phyloP scores from a whole-genome alignment of 2,888 invertebrate genomes.

The Thalpophila matura region DNA sequence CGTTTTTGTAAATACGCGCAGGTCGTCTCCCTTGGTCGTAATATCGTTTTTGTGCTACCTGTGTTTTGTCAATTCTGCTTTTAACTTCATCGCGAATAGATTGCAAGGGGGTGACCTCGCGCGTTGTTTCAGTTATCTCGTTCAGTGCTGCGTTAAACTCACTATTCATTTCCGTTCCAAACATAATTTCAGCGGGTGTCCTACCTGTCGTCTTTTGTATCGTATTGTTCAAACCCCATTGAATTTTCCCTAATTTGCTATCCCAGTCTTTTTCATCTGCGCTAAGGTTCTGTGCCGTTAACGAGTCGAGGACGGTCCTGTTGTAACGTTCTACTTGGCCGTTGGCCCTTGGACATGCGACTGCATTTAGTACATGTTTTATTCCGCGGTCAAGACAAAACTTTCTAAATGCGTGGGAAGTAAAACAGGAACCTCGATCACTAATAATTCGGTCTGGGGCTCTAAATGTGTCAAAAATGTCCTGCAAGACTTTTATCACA shows the following conservation, averaged over 20 bases:
- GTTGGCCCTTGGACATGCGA: slow-evolving; percentile 20
- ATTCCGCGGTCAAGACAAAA: slow-evolving; percentile 14
- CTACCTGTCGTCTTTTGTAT: slow-evolving; percentile 17
- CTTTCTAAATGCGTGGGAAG: slow-evolving; percentile 13
- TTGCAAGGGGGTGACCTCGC: slow-evolving; percentile 37
- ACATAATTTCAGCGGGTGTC: slow-evolving; percentile 21
- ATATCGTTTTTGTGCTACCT: slow-evolving; percentile 35
- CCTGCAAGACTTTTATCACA: neutral
- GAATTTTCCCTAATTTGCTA: slow-evolving; percentile 6
- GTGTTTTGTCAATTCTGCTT: slow-evolving; percentile 29
- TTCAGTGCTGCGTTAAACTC: slow-evolving; percentile 7
- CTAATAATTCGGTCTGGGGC: neutral
- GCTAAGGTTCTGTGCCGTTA: slow-evolving; percentile 10
- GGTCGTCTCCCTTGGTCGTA: slow-evolving; percentile 48
- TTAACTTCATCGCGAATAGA: slow-evolving; percentile 29
- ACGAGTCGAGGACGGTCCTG: slow-evolving; percentile 17
- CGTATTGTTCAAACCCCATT: slow-evolving; percentile 30
- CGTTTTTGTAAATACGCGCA: slow-evolving; percentile 39
- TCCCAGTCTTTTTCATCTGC: slow-evolving; percentile 21
- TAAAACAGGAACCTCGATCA: slow-evolving; percentile 18
- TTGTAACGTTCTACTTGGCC: slow-evolving; percentile 24
- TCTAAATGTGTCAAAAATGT: slow-evolving; percentile 13
- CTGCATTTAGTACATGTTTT: slow-evolving; percentile 17
- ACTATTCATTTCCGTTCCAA: slow-evolving; percentile 15
- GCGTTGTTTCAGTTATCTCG: neutral